These are phyloP conservation scores for Heliconius melpomene DNA, from an alignment of 1,140 invertebrate genomes.

Conservation along the genomic window DNA sequence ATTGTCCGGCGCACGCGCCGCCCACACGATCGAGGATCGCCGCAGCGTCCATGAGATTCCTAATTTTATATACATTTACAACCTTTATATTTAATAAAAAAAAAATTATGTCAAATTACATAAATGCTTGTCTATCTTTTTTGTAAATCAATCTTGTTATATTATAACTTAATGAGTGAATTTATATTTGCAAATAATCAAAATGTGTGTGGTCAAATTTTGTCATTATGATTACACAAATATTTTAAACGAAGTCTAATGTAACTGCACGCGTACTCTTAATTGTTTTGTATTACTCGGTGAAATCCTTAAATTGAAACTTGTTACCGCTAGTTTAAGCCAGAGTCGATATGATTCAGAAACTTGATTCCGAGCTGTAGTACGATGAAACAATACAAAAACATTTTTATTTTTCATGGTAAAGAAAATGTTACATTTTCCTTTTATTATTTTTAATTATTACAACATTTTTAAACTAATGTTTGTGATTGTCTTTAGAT, in stretches of 20 bases:
- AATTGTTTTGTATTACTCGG: conserved; percentile 73
- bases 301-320: conserved; percentile 70
- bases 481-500: too few relatives aligned
- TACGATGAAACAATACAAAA: background rate
- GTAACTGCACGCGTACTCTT: conserved; percentile 49
- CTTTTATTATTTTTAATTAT: too few relatives aligned
- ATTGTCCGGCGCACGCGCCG: conserved; percentile 32
- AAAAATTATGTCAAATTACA: too few relatives aligned
- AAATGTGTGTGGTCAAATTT: background rate
- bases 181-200: too few relatives aligned
- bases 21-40: conserved; percentile 34
- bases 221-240: conserved; percentile 1
- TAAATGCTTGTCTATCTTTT: too few relatives aligned
- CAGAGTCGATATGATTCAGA: conserved; percentile 45
- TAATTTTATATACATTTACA: conserved; percentile 6
- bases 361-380: conserved; percentile 36
- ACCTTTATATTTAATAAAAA: too few relatives aligned
- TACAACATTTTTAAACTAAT: too few relatives aligned
- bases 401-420: background rate
- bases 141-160: background rate
- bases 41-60: conserved; percentile 20
- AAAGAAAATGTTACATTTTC: too few relatives aligned
- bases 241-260: conserved; percentile 46
- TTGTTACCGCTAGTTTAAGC: conserved; percentile 55
- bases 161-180: too few relatives aligned